Percentiles rank a stretch among this genome's conserved stretches.
phyloP scores from a whole-genome alignment of 2,113 vertebrate genomes.

The Pelmatolapia mariae region DNA sequence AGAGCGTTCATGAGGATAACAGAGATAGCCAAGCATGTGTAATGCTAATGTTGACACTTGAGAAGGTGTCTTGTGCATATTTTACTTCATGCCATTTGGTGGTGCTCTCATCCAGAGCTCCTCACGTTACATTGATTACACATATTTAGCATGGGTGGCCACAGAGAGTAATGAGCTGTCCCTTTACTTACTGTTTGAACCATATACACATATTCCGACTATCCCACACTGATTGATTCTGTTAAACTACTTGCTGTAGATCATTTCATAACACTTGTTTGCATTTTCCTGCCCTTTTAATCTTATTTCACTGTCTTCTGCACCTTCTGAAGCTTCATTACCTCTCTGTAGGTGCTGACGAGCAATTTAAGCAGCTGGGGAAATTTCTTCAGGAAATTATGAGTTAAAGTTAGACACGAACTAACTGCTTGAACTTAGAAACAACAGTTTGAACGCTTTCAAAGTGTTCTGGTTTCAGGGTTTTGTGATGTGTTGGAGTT shows the following conservation, averaged over 20 bases:
- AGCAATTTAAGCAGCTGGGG: neutral
- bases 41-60: slow-evolving; percentile 1
- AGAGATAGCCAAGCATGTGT: slow-evolving; percentile 5
- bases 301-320: neutral
- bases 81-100: neutral
- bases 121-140: neutral
- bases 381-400: neutral
- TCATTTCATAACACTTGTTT: neutral
- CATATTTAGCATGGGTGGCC: slow-evolving; percentile 32
- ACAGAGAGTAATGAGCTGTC: slow-evolving; percentile 7
- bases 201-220: neutral
- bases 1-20: slow-evolving; percentile 13
- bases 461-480: neutral
- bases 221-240: neutral
- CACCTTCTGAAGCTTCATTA: neutral
- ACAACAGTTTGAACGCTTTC: fast-evolving
- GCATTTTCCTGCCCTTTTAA: neutral
- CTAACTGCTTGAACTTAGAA: neutral
- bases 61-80: slow-evolving; percentile 14
- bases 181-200: neutral
- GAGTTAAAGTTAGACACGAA: neutral
- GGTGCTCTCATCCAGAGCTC: slow-evolving; percentile 10
- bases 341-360: neutral
- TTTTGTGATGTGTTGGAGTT: neutral
- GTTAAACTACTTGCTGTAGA: neutral